Conservation (phyloP, 2,888 invertebrate species). For the Antitype chi region DNA sequence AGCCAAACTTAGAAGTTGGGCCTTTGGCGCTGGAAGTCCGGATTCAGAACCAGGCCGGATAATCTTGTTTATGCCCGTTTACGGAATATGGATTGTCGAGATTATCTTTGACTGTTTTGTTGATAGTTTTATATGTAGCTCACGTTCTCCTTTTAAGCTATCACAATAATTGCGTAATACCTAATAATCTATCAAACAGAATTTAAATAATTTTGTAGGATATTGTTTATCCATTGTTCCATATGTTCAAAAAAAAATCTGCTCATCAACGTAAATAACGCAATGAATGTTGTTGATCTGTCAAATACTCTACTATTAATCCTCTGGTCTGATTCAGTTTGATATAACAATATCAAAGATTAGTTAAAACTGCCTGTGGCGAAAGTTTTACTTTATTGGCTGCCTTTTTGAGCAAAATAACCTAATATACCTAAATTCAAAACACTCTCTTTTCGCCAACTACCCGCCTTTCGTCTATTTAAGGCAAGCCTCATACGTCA, state of each 20-base stretch:
- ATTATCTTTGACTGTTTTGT: constrained; percentile 31
- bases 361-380: background rate
- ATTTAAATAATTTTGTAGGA: no score
- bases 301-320: no score
- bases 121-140: constrained; percentile 21
- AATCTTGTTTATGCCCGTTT: constrained; percentile 46
- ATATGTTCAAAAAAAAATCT: no score
- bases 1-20: constrained; percentile 20
- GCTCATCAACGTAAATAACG: no score
- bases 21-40: constrained; percentile 47
- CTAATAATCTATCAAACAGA: no score
- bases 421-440: background rate
- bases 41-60: constrained; percentile 49
- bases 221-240: no score
- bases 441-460: background rate
- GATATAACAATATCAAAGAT: background rate
- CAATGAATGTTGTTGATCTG: no score
- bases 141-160: background rate
- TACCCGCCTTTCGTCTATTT: background rate
- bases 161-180: no score
- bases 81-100: constrained; percentile 24
- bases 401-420: background rate
- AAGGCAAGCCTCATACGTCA: background rate
- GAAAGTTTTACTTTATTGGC: background rate
- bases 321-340: background rate